A percentile compares a stretch with the other conserved stretches of the same genome.
phyloP scores from a whole-genome alignment of 2,113 vertebrate genomes.

The Nipponia nippon region DNA sequence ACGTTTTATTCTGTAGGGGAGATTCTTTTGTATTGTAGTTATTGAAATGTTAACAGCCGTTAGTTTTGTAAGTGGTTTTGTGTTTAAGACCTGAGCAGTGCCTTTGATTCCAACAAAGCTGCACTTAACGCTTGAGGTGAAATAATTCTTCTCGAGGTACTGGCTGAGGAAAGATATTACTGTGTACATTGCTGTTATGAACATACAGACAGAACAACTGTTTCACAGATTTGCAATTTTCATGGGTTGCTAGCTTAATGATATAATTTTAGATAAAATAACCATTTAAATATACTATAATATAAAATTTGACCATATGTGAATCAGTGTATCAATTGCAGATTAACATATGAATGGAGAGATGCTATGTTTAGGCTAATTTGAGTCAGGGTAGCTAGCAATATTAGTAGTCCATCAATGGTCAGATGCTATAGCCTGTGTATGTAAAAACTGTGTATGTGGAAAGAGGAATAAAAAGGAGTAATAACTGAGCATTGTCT shows the following conservation, averaged over 20 bases:
- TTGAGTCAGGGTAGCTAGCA: neutral
- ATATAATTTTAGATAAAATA: neutral
- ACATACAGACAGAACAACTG: neutral
- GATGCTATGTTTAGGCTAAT: neutral
- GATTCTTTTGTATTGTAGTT: neutral
- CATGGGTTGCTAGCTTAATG: neutral
- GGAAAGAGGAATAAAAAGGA: neutral
- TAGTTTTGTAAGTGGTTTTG: neutral
- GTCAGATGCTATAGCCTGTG: neutral
- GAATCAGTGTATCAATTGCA: neutral
- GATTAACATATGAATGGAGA: neutral
- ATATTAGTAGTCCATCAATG: neutral
- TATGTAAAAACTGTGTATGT: neutral
- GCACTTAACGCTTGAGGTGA: accelerated
- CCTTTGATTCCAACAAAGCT: neutral
- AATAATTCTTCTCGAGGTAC: neutral
- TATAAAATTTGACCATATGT: neutral
- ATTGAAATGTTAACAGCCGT: neutral
- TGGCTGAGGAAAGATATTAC: neutral
- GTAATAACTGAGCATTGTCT: neutral
- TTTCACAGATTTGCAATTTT: neutral
- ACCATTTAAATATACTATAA: neutral
- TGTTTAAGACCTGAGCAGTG: neutral
- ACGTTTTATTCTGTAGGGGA: neutral
- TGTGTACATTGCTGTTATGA: neutral